Evolutionary conservation across 2,888 invertebrate genomes (phyloP), one percentile per base, ranked within the genome.

Genomic region (Nymphalis urticae): DNA sequence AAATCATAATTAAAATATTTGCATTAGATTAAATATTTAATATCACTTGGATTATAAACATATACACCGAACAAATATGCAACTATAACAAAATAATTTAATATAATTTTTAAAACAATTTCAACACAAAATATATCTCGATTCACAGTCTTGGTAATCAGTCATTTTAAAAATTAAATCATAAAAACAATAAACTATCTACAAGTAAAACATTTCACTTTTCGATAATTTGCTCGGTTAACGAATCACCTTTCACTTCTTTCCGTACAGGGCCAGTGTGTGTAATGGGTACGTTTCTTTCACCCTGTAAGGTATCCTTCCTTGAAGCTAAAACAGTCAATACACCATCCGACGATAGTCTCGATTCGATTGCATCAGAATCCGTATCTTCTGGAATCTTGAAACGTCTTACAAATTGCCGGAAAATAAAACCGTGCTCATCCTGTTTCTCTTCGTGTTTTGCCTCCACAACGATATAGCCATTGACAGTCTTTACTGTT

Each of bases 401-500:
- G 80, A 96, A 97, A 69, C 95, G 94, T 51, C 96, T 93, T 10
- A 95, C 91, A 76, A 97, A 96, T 76, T 97, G 96, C 59, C 96
- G 93, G 0, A 96, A 95, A 63, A 97, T 94, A 73, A 93, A 95
- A 0, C 97, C 96, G 77, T 96, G 95, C 48, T 95, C 95, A 75
- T 96, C 96, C 73, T 94, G 94, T 76, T 95, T 95, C 76, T 97
- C 97, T 76, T 96, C 96, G 78, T 97, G 97, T 80, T 95, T 96
- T 0, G 95, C 97, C 83, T 97, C 96, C 17, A 96, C 93, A 0
- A 96, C 92, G 10, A 97, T 94, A 60, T 85, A 93, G 59, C 95
- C 94, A 68, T 96, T 95, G 0, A 94, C 92, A 0, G 95, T 95
- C 83, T 96, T 97, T 0, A 97, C 96, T 0, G 94, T 93, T 47